phyloP scores from a whole-genome alignment of 2,113 vertebrate species.

The Leucopsar rothschildi region DNA sequence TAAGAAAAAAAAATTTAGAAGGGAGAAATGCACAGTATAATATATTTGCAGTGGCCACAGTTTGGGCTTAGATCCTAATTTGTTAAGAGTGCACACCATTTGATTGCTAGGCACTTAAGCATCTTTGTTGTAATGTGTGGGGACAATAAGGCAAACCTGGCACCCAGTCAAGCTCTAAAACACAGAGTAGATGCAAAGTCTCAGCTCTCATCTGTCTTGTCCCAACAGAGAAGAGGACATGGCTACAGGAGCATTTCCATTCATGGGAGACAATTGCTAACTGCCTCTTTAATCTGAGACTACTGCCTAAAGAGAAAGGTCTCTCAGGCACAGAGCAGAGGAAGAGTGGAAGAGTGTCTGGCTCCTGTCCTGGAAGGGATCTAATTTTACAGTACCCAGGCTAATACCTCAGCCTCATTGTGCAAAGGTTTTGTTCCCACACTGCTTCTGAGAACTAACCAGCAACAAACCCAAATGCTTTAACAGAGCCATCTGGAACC shows the following conservation, averaged over 20 bases:
- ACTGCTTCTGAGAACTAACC: background rate
- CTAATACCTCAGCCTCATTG: accelerated
- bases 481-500: background rate
- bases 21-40: background rate
- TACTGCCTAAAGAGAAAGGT: background rate
- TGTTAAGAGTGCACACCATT: background rate
- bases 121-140: background rate
- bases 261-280: background rate
- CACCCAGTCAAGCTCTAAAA: background rate
- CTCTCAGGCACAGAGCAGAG: background rate
- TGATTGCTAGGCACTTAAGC: background rate
- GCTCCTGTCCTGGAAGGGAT: background rate
- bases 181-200: background rate
- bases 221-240: background rate
- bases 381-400: background rate
- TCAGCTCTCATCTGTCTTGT: background rate
- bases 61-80: background rate
- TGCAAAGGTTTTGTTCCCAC: background rate
- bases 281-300: background rate
- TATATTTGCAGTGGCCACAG: background rate
- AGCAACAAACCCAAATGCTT: background rate
- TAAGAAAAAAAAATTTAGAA: background rate
- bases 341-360: background rate
- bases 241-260: background rate
- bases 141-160: background rate